phyloP scores from a whole-genome alignment of 1,140 invertebrate genomes.

The Drosophila leontia region DNA sequence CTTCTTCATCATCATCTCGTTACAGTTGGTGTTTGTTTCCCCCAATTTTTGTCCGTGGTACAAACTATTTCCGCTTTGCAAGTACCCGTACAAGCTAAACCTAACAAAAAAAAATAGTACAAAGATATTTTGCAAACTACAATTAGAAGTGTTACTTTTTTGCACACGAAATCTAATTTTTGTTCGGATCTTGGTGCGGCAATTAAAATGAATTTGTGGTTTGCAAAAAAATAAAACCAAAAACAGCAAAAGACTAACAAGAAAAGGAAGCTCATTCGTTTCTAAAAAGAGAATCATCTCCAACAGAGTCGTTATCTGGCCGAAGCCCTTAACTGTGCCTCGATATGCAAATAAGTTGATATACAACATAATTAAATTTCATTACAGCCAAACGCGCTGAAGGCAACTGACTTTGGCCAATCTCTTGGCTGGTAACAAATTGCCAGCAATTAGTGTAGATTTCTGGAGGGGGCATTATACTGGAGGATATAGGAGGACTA shows the following conservation, averaged over 20 bases:
- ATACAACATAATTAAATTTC: constrained; percentile 81
- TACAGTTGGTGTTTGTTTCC: constrained; percentile 62
- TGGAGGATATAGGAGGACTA: constrained; percentile 1
- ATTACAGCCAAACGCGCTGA: constrained; percentile 70
- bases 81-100: constrained; percentile 24
- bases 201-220: constrained; percentile 70
- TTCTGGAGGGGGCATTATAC: constrained; percentile 8
- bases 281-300: constrained; percentile 20
- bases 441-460: constrained; percentile 70
- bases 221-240: constrained; percentile 15
- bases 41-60: constrained; percentile 22
- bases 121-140: constrained; percentile 38
- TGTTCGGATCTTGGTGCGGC: constrained; percentile 30
- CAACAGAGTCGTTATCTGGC: constrained; percentile 19
- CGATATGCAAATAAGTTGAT: constrained; percentile 77
- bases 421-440: constrained; percentile 65
- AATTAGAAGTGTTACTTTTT: constrained; percentile 54
- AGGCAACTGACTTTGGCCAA: constrained; percentile 29
- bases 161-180: constrained; percentile 71
- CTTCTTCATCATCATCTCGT: constrained; percentile 65
- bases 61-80: constrained; percentile 74
- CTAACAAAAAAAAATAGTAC: constrained; percentile 29
- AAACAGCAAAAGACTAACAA: constrained; percentile 30
- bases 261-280: constrained; percentile 49
- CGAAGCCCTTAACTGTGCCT: constrained; percentile 59